These are phyloP conservation scores for Cercopithecus neglectus DNA, from an alignment of 2,797 vertebrate genomes.

Conservation along the genomic window DNA sequence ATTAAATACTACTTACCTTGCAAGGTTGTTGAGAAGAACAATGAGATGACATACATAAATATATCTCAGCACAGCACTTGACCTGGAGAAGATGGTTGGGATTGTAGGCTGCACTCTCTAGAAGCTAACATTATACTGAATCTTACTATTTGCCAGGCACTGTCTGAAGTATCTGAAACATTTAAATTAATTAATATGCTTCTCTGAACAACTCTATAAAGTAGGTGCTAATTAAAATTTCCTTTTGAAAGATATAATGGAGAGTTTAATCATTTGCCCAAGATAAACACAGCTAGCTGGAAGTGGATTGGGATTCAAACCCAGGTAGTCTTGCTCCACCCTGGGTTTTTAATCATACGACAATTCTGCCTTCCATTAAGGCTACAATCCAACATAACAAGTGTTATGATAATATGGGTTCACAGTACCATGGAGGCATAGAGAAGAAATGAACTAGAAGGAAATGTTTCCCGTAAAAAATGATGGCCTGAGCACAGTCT, in stretches of 20 bases:
- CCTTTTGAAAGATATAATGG: not conserved
- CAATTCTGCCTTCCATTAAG: not conserved
- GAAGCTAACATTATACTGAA: not conserved
- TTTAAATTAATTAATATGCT: slow-evolving; percentile 10
- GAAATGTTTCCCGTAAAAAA: not conserved
- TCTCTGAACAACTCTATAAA: not conserved
- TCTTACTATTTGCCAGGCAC: not conserved
- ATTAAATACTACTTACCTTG: not conserved
- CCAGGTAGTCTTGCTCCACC: not conserved
- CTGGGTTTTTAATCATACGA: not conserved
- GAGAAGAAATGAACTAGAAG: not conserved
- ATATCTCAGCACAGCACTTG: not conserved
- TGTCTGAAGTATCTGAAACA: not conserved
- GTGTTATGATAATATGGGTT: not conserved
- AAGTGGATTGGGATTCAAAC: not conserved
- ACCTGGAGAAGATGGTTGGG: not conserved
- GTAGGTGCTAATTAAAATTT: not conserved
- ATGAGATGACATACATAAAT: not conserved
- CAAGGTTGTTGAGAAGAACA: not conserved
- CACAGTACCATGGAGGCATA: not conserved
- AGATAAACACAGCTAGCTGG: not conserved
- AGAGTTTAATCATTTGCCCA: not conserved
- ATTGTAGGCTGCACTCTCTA: not conserved
- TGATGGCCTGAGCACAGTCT: not conserved
- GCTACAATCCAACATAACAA: not conserved